Evolutionary conservation across 1,140 invertebrate genomes (phyloP).

Genomic region (Aphelinus atriplicis): DNA sequence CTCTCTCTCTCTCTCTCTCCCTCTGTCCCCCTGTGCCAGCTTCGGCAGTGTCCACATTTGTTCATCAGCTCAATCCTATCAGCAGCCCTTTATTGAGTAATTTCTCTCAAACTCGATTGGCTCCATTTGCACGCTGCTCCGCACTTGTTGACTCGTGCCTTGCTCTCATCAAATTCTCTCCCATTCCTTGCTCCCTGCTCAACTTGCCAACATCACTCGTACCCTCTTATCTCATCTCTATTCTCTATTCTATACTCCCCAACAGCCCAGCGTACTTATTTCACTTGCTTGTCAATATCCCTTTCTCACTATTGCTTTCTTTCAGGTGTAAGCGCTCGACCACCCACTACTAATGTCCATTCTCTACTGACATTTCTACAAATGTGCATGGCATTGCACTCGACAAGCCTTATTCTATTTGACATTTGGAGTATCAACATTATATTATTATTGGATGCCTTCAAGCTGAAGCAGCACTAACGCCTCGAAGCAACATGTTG

Average conservation of each 20-base stretch:
- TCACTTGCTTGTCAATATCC: too few species aligned
- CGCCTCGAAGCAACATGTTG: constrained; percentile 22
- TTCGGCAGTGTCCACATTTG: too few species aligned
- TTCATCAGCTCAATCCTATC: too few species aligned
- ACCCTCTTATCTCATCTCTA: neutral
- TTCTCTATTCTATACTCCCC: too few species aligned
- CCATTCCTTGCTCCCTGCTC: neutral
- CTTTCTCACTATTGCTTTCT: too few species aligned
- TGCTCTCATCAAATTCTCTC: neutral
- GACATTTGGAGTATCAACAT: constrained; percentile 3
- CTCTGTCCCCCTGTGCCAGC: too few species aligned
- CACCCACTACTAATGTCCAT: too few species aligned
- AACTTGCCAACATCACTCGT: neutral
- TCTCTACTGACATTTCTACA: too few species aligned
- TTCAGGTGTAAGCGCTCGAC: too few species aligned
- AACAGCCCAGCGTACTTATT: too few species aligned
- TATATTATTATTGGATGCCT: neutral
- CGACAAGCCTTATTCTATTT: constrained; percentile 7
- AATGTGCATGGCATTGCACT: neutral
- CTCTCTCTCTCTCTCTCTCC: too few species aligned
- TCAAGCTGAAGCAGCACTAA: neutral
- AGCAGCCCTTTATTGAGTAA: constrained; percentile 19
- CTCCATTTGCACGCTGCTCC: neutral
- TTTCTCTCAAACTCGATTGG: constrained; percentile 18
- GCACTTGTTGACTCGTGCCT: neutral